Conservation (phyloP, 2,113 vertebrate species). For the Onychostoma macrolepis region DNA sequence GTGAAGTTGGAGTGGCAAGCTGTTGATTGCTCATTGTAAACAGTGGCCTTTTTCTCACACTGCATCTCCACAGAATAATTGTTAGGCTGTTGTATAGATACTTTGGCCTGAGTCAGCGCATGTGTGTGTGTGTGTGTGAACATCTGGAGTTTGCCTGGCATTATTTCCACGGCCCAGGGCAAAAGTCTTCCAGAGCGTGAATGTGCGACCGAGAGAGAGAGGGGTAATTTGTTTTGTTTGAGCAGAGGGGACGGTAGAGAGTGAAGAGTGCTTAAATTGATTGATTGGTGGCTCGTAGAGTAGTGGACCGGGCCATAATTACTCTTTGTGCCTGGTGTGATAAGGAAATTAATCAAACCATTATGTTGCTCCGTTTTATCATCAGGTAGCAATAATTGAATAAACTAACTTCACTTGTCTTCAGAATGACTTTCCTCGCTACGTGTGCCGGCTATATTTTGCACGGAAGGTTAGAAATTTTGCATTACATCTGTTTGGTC, state of each 20-base stretch:
- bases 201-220: constrained; percentile 65
- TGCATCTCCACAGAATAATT: constrained; percentile 35
- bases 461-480: background rate
- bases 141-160: constrained; percentile 31
- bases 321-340: constrained; percentile 81
- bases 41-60: constrained; percentile 31
- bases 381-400: constrained; percentile 80
- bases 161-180: constrained; percentile 53
- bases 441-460: constrained; percentile 28
- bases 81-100: background rate
- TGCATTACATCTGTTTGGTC: background rate
- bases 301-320: constrained; percentile 83
- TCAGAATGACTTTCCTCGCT: constrained; percentile 62
- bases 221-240: constrained; percentile 53
- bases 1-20: constrained; percentile 20
- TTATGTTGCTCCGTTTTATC: constrained; percentile 77
- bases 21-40: constrained; percentile 47
- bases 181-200: constrained; percentile 44
- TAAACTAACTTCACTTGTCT: constrained; percentile 72
- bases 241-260: constrained; percentile 43
- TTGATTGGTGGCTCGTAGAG: constrained; percentile 79
- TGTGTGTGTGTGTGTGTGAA: background rate
- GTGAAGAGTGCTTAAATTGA: constrained; percentile 72
- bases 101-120: background rate
- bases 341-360: constrained; percentile 88